Evolutionary conservation across 1,140 invertebrate genomes (phyloP).

Genomic region (Anastrepha obliqua): DNA sequence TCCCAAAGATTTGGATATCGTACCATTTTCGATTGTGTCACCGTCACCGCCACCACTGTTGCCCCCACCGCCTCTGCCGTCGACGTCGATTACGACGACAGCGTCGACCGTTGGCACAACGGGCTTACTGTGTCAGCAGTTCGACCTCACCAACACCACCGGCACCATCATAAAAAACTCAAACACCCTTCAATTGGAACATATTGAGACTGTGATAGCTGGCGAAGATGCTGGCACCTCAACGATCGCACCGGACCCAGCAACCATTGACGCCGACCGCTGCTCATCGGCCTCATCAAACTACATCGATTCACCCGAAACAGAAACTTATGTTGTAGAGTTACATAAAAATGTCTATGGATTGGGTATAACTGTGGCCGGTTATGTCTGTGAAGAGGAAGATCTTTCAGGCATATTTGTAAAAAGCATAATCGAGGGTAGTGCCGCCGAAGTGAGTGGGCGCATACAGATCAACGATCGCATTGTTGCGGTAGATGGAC

Average conservation of each 20-base stretch:
- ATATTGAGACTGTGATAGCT: conserved; percentile 71
- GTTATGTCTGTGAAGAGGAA: conserved; percentile 84
- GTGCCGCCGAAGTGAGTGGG: conserved; percentile 91
- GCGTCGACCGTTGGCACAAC: conserved; percentile 4
- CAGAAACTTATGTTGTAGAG: conserved; percentile 79
- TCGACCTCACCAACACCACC: conserved; percentile 23
- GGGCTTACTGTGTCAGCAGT: not conserved
- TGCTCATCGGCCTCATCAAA: conserved; percentile 64
- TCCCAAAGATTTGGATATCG: conserved; percentile 68
- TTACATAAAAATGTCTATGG: conserved; percentile 82
- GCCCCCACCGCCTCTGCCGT: conserved; percentile 60
- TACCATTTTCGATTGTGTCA: conserved; percentile 71
- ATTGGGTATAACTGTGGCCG: conserved; percentile 81
- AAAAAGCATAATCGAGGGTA: conserved; percentile 94
- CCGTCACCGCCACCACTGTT: conserved; percentile 66
- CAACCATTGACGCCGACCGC: conserved; percentile 59
- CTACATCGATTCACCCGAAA: conserved; percentile 75
- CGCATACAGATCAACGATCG: conserved; percentile 94
- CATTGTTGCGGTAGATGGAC: conserved; percentile 91
- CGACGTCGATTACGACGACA: not conserved
- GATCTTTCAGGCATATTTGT: conserved; percentile 95
- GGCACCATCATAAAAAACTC: conserved; percentile 9
- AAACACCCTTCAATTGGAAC: conserved; percentile 54
- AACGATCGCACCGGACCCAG: conserved; percentile 58
- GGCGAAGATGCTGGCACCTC: conserved; percentile 56